phyloP scores from a whole-genome alignment of 2,797 vertebrate genomes.

The Zalophus californianus region DNA sequence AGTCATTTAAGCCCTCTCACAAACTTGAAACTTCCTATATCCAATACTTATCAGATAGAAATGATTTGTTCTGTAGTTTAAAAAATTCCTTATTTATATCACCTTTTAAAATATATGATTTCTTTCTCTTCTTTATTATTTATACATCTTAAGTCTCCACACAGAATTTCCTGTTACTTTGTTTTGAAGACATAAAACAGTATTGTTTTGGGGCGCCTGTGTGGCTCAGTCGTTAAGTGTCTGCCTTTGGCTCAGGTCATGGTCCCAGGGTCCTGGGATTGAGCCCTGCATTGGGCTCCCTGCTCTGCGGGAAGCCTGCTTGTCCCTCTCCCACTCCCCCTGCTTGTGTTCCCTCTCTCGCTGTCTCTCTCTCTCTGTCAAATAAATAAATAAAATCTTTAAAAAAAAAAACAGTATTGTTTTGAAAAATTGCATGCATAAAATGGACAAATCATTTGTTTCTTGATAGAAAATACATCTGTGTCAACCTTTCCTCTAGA shows the following conservation, averaged over 20 bases:
- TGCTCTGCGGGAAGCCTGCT: too few species aligned
- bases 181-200: slow-evolving; percentile 38
- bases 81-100: background rate
- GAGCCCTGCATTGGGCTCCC: too few species aligned
- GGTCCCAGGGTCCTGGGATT: too few species aligned
- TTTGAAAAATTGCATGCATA: slow-evolving; percentile 1
- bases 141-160: background rate
- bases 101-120: slow-evolving; percentile 40
- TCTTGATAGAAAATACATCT: background rate
- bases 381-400: too few species aligned
- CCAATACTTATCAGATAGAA: background rate
- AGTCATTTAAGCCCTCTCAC: slow-evolving; percentile 10
- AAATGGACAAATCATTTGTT: slow-evolving; percentile 33
- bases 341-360: too few species aligned
- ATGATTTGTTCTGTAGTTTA: background rate
- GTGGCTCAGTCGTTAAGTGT: too few species aligned
- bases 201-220: background rate
- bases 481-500: background rate
- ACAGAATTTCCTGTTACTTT: slow-evolving; percentile 54
- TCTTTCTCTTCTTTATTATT: slow-evolving; percentile 12
- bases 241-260: too few species aligned
- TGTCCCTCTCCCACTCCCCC: too few species aligned
- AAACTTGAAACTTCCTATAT: background rate
- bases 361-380: too few species aligned
- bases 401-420: background rate